Percentiles rank a stretch among this genome's conserved stretches.
Conservation (phyloP, 2,888 invertebrate species). For the Agelastica alni region DNA sequence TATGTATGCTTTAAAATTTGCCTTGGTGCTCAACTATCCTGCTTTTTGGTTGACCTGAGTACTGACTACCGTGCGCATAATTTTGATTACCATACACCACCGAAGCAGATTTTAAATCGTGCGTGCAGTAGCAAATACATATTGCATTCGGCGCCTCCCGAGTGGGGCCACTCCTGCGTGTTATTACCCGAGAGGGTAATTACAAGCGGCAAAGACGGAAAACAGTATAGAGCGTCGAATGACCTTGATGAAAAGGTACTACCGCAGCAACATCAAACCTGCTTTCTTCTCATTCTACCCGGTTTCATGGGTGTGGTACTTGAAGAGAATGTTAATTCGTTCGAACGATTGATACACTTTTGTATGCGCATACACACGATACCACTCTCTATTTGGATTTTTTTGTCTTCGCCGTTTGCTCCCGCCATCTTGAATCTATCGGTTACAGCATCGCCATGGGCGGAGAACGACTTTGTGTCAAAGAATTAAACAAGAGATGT, state of each 20-base stretch:
- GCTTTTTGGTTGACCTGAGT: too few species aligned
- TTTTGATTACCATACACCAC: too few species aligned
- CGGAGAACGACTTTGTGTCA: too few species aligned
- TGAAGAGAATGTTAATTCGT: constrained; percentile 37
- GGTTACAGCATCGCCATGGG: constrained; percentile 6
- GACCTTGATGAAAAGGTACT: constrained; percentile 7
- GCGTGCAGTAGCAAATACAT: too few species aligned
- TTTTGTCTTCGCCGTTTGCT: constrained; percentile 9
- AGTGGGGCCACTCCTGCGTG: constrained; percentile 8
- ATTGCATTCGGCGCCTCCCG: too few species aligned
- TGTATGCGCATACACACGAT: constrained; percentile 9
- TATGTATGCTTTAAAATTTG: too few species aligned
- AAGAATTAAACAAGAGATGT: too few species aligned
- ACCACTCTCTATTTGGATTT: constrained; percentile 17
- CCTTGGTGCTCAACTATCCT: too few species aligned
- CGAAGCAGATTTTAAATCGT: too few species aligned
- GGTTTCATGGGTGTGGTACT: constrained; percentile 38
- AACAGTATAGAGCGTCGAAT: constrained; percentile 7
- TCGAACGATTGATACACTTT: constrained; percentile 31
- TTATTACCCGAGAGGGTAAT: constrained; percentile 6
- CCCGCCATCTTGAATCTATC: neutral
- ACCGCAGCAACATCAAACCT: constrained; percentile 17
- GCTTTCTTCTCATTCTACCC: constrained; percentile 17
- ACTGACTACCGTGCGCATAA: too few species aligned
- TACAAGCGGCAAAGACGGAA: constrained; percentile 12